phyloP scores from a whole-genome alignment of 2,113 vertebrate genomes.

The Chamaetylas fuelleborni region DNA sequence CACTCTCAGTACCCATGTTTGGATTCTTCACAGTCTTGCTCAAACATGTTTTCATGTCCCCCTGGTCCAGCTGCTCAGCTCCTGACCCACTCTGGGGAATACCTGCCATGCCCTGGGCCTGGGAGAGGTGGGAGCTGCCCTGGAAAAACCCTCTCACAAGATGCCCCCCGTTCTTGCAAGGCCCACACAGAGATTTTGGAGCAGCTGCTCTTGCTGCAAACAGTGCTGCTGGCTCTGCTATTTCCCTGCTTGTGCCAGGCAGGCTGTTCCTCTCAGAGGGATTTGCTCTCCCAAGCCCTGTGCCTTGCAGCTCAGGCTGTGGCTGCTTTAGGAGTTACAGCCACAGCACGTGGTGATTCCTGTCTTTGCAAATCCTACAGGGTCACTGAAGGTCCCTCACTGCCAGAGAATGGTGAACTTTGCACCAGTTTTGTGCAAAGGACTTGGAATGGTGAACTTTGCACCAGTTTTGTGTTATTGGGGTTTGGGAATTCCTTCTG shows the following conservation, averaged over 20 bases:
- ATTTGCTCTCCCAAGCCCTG: neutral
- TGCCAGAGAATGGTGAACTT: neutral
- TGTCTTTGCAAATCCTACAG: neutral
- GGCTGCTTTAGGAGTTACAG: neutral
- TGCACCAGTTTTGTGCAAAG: neutral
- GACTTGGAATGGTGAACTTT: neutral
- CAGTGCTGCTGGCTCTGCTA: neutral
- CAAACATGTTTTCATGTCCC: neutral
- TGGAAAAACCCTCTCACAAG: neutral
- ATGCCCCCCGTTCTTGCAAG: neutral
- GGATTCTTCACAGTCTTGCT: neutral
- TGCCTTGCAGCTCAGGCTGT: neutral
- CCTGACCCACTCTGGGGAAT: neutral
- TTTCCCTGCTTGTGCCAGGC: conserved; percentile 8
- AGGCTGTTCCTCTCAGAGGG: neutral
- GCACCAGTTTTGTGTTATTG: neutral
- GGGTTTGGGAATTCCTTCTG: neutral
- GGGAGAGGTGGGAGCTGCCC: neutral
- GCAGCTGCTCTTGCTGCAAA: neutral
- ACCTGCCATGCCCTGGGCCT: neutral
- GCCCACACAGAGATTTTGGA: neutral
- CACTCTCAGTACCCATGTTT: neutral
- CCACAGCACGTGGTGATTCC: fast-evolving
- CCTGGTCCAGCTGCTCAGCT: neutral
- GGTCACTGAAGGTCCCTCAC: neutral